Evolutionary conservation across 2,888 invertebrate genomes (phyloP).

Genomic region (Lissonota sp.): DNA sequence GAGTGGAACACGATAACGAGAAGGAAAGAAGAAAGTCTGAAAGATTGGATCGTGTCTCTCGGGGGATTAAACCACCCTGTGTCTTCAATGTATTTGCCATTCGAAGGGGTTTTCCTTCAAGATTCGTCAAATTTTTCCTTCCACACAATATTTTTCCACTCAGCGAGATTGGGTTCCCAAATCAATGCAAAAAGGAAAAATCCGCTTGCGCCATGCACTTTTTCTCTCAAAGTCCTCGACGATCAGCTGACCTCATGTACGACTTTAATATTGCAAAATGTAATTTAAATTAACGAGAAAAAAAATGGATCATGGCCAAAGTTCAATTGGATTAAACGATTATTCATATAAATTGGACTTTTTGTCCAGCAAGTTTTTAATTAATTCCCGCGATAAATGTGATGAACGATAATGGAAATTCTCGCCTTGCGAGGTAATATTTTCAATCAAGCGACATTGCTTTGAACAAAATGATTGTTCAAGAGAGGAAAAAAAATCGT

Average conservation of each 20-base stretch:
- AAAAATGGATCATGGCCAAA: too few relatives aligned
- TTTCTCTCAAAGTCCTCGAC: background rate
- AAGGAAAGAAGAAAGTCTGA: background rate
- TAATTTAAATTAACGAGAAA: too few relatives aligned
- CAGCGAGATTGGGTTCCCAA: background rate
- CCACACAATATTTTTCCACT: background rate
- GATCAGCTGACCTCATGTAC: too few relatives aligned
- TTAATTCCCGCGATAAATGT: background rate
- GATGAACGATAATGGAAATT: too few relatives aligned
- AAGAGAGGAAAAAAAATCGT: background rate
- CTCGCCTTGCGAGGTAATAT: too few relatives aligned
- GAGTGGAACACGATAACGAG: background rate
- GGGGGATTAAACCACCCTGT: background rate
- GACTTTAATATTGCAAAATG: background rate
- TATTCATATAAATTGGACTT: background rate
- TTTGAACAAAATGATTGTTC: too few relatives aligned
- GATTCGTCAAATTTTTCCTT: slow-evolving; percentile 23
- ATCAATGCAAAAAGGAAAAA: background rate
- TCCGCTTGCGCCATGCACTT: background rate
- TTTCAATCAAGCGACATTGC: too few relatives aligned
- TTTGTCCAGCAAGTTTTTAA: background rate
- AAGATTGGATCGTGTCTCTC: background rate
- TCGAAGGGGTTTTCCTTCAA: background rate
- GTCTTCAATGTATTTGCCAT: background rate
- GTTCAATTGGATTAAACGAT: background rate